These are phyloP conservation scores for Knipowitschia caucasica DNA, from an alignment of 2,797 vertebrate species.

Conservation along the genomic window DNA sequence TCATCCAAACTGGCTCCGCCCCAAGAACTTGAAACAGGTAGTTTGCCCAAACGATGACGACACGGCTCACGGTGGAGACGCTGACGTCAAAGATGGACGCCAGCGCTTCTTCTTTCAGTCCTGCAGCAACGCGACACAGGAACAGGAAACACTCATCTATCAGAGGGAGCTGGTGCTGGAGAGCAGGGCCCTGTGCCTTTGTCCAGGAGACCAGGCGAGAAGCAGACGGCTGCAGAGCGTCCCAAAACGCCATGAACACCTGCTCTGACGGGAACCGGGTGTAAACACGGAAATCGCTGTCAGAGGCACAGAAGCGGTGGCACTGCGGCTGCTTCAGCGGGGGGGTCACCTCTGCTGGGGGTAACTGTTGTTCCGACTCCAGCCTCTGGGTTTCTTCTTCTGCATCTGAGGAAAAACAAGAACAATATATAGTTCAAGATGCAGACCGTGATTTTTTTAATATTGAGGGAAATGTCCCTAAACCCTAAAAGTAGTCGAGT, in stretches of 20 bases:
- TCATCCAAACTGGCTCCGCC: too few species aligned
- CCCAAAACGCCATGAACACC: not conserved
- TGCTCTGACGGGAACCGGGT: not conserved
- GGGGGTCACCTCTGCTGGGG: too few species aligned
- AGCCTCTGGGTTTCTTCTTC: too few species aligned
- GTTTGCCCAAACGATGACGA: not conserved
- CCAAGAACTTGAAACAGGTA: not conserved
- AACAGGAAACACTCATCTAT: not conserved
- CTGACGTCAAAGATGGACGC: not conserved
- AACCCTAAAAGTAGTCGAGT: too few species aligned
- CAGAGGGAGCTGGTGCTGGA: not conserved
- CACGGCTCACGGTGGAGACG: not conserved
- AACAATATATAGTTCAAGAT: too few species aligned
- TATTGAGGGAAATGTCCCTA: too few species aligned
- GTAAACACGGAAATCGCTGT: not conserved
- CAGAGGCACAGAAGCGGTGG: too few species aligned
- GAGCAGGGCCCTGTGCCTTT: not conserved
- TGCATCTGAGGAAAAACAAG: too few species aligned
- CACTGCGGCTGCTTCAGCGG: too few species aligned
- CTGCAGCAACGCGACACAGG: not conserved
- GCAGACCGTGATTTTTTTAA: too few species aligned
- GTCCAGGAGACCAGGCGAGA: not conserved
- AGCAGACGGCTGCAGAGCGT: too few species aligned
- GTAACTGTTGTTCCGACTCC: too few species aligned
- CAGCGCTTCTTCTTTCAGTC: not conserved